Base-by-base conservation (phyloP, 1,140 invertebrate species). In the Chironomus striatipennis region DNA sequence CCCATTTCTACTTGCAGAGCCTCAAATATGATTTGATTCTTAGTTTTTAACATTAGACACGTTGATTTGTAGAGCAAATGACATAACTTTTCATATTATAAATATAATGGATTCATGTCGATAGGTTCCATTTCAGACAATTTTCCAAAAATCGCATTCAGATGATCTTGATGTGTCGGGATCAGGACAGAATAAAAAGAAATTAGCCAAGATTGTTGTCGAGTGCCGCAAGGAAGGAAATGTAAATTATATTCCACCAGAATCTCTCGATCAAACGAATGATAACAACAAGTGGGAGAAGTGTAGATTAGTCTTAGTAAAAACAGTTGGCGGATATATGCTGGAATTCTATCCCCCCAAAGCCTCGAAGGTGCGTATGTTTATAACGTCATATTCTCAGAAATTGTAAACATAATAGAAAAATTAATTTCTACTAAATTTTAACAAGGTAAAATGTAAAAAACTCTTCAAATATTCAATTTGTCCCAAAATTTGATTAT, bases 331-430 rank as follows among this genome's bases (percentile, higher is more conserved):
- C 24, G 95, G 95, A 43, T 96, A 95, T 79, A 95, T 97, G 90
- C 83, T 98, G 43, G 96, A 98, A 81, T 97, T 98, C 85, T 98
- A 97, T 17, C 96, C 96, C 21, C 95, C 95, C 7, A 98, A 97
- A 86, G 92, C 89, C 12, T 85, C 86, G 73, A 89, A 90, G 79
- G 83, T 83, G 78, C 47, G 9, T 73, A 73, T 21, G 17, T 43
- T 42, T 34, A 72, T 75, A 17, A 73, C 20, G 34, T 73, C 12
- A 42, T 12, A 21, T 73, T 74, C 17, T 42, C n/a, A 72, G 57
- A 57, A 12, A 76, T 65, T 42, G 65, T 34, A 34, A 34, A 34
- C 73, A 74, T 18, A 12, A 47, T n/a, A n/a, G n/a, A 76, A 42
- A 47, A 7, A 8, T 20, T 20, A 72, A 72, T 34, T 21, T 21